phyloP scores from a whole-genome alignment of 2,797 vertebrate species.

The Chiloscyllium punctatum region DNA sequence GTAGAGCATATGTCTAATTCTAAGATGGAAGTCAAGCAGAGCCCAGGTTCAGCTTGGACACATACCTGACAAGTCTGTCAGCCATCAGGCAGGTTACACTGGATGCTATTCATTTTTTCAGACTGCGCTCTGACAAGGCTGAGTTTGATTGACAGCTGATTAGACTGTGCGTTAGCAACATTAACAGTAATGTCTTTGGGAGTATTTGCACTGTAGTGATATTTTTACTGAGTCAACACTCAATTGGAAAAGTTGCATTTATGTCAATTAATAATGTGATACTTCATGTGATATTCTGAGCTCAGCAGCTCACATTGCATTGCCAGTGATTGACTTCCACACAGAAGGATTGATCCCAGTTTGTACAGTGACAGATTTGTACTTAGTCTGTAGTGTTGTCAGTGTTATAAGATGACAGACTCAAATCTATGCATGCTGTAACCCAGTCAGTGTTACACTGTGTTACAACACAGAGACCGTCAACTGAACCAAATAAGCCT shows the following conservation, averaged over 20 bases:
- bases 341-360: background rate
- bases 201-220: background rate
- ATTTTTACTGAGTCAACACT: background rate
- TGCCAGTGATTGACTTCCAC: background rate
- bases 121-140: background rate
- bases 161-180: background rate
- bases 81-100: background rate
- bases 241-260: background rate
- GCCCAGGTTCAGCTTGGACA: background rate
- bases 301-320: background rate
- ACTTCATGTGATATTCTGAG: background rate
- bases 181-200: background rate
- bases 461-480: too few relatives aligned
- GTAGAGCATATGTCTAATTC: background rate
- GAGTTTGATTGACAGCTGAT: slow-evolving; percentile 21
- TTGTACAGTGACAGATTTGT: background rate
- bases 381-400: background rate
- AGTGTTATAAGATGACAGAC: background rate
- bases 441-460: background rate
- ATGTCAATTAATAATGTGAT: background rate
- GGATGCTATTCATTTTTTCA: slow-evolving; percentile 1
- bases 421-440: background rate
- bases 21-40: background rate
- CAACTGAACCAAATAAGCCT: too few relatives aligned
- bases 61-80: slow-evolving; percentile 3